Conservation (phyloP, 2,888 invertebrate species). For the Eupeodes latifasciatus region DNA sequence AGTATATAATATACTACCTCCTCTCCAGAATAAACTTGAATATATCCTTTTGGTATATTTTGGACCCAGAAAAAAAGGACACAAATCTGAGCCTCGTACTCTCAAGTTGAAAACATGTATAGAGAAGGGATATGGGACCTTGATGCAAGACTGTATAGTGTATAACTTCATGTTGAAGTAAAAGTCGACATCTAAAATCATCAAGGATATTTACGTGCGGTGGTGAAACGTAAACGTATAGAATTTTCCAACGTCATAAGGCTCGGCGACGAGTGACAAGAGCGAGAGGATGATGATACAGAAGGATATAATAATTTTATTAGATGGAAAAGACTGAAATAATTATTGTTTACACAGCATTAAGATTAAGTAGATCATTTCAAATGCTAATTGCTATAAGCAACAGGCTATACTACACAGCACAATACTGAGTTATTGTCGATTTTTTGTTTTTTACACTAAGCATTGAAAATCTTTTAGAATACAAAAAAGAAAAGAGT, state of each 20-base stretch:
- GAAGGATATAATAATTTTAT: slow-evolving; percentile 69
- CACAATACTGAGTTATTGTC: slow-evolving; percentile 23
- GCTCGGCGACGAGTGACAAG: no score
- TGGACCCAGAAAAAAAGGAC: slow-evolving; percentile 53
- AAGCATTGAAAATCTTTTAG: neutral
- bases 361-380: slow-evolving; percentile 70
- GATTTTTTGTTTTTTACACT: slow-evolving; percentile 21
- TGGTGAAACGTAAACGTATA: neutral
- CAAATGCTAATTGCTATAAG: slow-evolving; percentile 65
- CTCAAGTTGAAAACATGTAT: slow-evolving; percentile 5
- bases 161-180: slow-evolving; percentile 15
- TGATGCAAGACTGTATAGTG: neutral
- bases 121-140: slow-evolving; percentile 6
- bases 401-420: neutral
- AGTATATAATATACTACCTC: slow-evolving; percentile 23
- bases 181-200: slow-evolving; percentile 47
- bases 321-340: slow-evolving; percentile 68
- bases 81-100: slow-evolving; percentile 18
- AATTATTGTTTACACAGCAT: slow-evolving; percentile 75
- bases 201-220: slow-evolving; percentile 16
- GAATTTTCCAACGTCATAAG: neutral
- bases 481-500: neutral
- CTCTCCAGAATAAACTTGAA: slow-evolving; percentile 27
- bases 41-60: slow-evolving; percentile 48
- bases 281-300: neutral